Percentiles rank a stretch among this genome's conserved stretches.
Conservation (phyloP, 1,140 invertebrate genomes). For the Drosophila nikananu region DNA sequence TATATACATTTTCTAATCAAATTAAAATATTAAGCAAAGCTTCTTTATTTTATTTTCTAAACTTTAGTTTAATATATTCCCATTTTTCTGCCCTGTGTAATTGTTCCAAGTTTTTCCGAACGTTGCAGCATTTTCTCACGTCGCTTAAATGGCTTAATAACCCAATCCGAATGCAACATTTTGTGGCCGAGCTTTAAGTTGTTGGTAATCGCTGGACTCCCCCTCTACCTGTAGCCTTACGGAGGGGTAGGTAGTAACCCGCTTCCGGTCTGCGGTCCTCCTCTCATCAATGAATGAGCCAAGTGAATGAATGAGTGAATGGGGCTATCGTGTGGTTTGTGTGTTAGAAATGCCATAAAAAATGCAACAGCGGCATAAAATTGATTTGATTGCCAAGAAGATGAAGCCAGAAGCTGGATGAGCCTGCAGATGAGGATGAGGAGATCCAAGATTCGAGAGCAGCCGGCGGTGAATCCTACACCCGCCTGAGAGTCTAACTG, state of each 20-base stretch:
- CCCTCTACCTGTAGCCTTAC: neutral
- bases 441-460: neutral
- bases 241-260: conserved; percentile 31
- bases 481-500: conserved; percentile 45
- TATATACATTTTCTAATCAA: neutral
- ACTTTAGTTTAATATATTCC: neutral
- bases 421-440: neutral
- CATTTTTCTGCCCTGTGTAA: conserved; percentile 8
- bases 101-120: conserved; percentile 32
- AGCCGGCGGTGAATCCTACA: conserved; percentile 24
- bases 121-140: conserved; percentile 61
- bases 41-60: neutral
- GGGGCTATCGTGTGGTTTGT: conserved; percentile 60
- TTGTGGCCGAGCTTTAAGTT: conserved; percentile 61
- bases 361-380: conserved; percentile 62
- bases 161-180: conserved; percentile 61
- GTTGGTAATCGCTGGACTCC: conserved; percentile 44
- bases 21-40: neutral
- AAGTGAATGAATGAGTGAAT: conserved; percentile 50
- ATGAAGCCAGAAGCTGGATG: conserved; percentile 23
- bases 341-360: conserved; percentile 66
- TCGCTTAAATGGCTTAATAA: conserved; percentile 67
- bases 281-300: conserved; percentile 38
- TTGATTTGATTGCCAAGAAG: conserved; percentile 65
- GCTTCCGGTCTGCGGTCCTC: conserved; percentile 62